A percentile compares a stretch with the other conserved stretches of the same genome.
Evolutionary conservation across 2,888 invertebrate genomes (phyloP).

Genomic region (Cabera pusaria): DNA sequence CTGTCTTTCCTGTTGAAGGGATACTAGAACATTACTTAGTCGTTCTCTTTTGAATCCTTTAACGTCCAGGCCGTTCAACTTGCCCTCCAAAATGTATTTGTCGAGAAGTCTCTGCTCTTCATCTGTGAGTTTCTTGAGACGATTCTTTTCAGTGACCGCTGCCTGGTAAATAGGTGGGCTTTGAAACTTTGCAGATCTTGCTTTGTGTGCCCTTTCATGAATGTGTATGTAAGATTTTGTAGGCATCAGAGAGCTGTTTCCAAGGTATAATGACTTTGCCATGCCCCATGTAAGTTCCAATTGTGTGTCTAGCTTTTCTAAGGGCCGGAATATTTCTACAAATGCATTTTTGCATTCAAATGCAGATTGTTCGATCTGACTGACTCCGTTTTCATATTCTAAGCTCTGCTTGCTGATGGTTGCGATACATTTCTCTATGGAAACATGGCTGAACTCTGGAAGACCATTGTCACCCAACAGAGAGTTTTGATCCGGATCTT

Average conservation of each 20-base stretch:
- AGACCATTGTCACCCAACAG: constrained; percentile 88
- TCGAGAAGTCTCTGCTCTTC: constrained; percentile 88
- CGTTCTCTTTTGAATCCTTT: constrained; percentile 74
- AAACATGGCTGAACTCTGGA: constrained; percentile 91
- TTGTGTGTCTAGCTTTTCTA: constrained; percentile 89
- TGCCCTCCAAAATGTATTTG: constrained; percentile 92
- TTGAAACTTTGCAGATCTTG: constrained; percentile 88
- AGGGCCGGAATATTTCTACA: constrained; percentile 86
- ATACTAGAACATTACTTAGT: constrained; percentile 71
- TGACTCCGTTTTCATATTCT: constrained; percentile 90
- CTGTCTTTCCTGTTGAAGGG: constrained; percentile 80
- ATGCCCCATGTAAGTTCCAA: constrained; percentile 94
- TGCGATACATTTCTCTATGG: constrained; percentile 92
- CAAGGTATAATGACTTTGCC: constrained; percentile 91
- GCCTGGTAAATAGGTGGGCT: constrained; percentile 87
- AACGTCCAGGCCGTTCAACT: constrained; percentile 91
- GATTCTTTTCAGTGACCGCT: constrained; percentile 82
- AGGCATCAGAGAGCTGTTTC: constrained; percentile 91
- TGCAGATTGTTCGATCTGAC: constrained; percentile 84
- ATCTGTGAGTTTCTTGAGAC: constrained; percentile 71
- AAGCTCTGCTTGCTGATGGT: constrained; percentile 92
- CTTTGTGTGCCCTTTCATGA: constrained; percentile 90
- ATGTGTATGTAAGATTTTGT: constrained; percentile 90
- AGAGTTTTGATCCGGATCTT: constrained; percentile 91
- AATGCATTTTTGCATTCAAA: constrained; percentile 84